Evolutionary conservation across 92 coral and sea anemone genomes (phyloP).

Genomic region (Blastomussa wellsi): DNA sequence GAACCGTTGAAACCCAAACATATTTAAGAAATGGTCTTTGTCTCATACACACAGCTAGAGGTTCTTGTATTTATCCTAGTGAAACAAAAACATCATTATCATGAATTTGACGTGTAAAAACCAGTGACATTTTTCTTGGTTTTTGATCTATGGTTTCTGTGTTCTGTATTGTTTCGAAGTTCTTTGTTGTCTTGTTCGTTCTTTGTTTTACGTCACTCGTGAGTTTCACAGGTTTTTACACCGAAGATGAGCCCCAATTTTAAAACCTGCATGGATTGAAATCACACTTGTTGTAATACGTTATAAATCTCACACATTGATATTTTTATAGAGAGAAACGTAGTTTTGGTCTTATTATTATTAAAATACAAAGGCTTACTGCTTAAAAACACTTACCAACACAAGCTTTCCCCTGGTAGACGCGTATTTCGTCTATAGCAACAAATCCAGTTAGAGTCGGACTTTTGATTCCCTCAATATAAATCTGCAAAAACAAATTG

Average conservation of each 20-base stretch:
- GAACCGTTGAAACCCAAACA: neutral
- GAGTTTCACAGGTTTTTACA: too few species aligned
- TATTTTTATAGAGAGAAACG: neutral
- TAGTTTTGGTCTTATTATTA: neutral
- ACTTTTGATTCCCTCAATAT: slow-evolving; percentile 36
- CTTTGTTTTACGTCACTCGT: too few species aligned
- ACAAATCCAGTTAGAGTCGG: slow-evolving; percentile 10
- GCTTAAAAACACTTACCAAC: neutral
- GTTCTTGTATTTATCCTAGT: neutral
- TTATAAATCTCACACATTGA: neutral
- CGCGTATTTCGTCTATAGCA: slow-evolving; percentile 29
- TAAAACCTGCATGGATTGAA: too few species aligned
- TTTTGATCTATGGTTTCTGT: too few species aligned
- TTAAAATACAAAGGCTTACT: neutral
- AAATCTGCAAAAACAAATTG: slow-evolving; percentile 17
- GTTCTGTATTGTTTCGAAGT: too few species aligned
- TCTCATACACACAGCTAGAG: neutral
- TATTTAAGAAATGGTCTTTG: neutral
- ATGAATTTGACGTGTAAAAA: neutral
- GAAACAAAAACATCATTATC: neutral
- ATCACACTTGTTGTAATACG: too few species aligned
- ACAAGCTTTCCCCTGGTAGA: slow-evolving; percentile 14
- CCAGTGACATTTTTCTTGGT: too few species aligned
- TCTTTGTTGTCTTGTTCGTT: too few species aligned
- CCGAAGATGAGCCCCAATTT: too few species aligned